Evolutionary conservation across 2,797 vertebrate genomes (phyloP).

Genomic region (Hydrolagus colliei): DNA sequence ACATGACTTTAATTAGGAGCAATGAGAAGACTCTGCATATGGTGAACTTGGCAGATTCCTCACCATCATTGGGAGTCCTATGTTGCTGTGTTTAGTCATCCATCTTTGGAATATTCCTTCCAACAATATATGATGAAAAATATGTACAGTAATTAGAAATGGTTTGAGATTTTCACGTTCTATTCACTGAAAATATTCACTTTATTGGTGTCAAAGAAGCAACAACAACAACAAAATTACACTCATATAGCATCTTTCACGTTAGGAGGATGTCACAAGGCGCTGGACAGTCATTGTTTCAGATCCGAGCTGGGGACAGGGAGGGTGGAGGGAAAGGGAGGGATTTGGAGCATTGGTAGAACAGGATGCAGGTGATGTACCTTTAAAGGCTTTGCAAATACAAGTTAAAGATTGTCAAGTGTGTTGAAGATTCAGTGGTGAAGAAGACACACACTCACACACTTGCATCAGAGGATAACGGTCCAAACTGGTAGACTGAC

Average conservation of each 20-base stretch:
- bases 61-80: background rate
- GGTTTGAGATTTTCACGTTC: background rate
- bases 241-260: too few species aligned
- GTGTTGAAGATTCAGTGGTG: background rate
- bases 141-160: background rate
- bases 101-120: background rate
- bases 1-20: background rate
- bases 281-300: too few species aligned
- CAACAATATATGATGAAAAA: background rate
- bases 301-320: too few species aligned
- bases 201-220: background rate
- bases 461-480: background rate
- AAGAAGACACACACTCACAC: too few species aligned
- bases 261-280: too few species aligned
- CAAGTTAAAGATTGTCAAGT: background rate
- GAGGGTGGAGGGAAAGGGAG: too few species aligned
- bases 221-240: background rate
- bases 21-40: background rate
- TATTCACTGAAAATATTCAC: conserved; percentile 8
- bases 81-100: background rate
- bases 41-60: too few species aligned
- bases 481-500: background rate
- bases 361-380: too few species aligned
- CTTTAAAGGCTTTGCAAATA: background rate
- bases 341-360: too few species aligned